These are phyloP conservation scores for Hirtodrosophila cameraria DNA, from an alignment of 2,888 invertebrate species.

Conservation along the genomic window DNA sequence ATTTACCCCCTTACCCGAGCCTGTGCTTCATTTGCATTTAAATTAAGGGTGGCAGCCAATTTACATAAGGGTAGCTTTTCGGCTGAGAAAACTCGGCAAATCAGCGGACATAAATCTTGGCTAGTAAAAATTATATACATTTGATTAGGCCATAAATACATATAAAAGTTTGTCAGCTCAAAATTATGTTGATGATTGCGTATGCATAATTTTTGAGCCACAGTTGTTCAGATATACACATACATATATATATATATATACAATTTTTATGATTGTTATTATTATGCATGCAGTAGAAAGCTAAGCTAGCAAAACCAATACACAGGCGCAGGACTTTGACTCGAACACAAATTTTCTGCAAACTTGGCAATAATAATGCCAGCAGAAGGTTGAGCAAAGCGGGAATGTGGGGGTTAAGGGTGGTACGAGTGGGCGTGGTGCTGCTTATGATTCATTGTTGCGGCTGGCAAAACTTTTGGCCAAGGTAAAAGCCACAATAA, in stretches of 20 bases:
- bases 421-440: conserved; percentile 3
- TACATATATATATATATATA: no score
- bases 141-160: conserved; percentile 71
- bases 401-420: not conserved
- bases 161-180: conserved; percentile 41
- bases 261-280: conserved; percentile 73
- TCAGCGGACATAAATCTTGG: conserved; percentile 68
- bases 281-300: conserved; percentile 67
- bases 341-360: conserved; percentile 41
- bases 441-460: conserved; percentile 67
- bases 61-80: conserved; percentile 40
- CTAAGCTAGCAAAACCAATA: conserved; percentile 11
- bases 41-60: conserved; percentile 57
- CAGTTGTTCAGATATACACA: not conserved
- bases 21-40: conserved; percentile 67
- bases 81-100: conserved; percentile 14
- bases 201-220: conserved; percentile 65
- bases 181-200: conserved; percentile 63
- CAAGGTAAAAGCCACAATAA: conserved; percentile 50
- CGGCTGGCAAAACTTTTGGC: conserved; percentile 29
- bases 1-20: conserved; percentile 26
- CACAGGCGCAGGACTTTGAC: not conserved
- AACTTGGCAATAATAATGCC: conserved; percentile 53
- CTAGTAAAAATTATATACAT: conserved; percentile 70
- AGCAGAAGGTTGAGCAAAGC: conserved; percentile 39